Base-by-base conservation (phyloP, 1,140 invertebrate species). In the Anthonomus grandis region DNA sequence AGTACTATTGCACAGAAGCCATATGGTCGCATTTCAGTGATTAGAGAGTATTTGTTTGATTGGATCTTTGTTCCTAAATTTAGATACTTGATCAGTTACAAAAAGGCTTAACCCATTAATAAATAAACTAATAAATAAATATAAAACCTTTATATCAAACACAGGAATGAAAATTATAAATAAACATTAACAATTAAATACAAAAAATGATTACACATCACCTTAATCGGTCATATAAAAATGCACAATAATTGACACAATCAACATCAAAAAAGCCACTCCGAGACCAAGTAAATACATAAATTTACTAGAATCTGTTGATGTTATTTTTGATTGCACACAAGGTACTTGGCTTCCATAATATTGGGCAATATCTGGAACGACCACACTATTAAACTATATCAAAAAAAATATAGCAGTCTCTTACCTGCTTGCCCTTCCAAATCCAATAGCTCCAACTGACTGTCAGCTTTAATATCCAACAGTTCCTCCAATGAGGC, bases 401-500 rank as follows among this genome's bases (percentile, higher is more conserved):
- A 23, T 47, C 5, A 46, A n/a, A 55, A 42, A 36, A 34, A 31
- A 27, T 2, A 31, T 15, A 8, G 45, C 13, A 48, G 17, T 31
- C n/a, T n/a, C 24, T 48, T 57, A 73, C 71, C 71, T 56, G 81
- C 80, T 72, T 84, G 83, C 10, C 80, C 77, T 70, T 89, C 86
- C 5, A 86, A 71, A 63, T 87, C 83, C 63, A 81, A 80, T 52
- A 86, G 71, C 24, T 86, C 78, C 68, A 83, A 80, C 23, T 76
- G 73, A 64, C 83, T 81, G n/a, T 81, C 74, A n/a, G 89, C 77
- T 60, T 81, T 72, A 13, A 90, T 68, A 70, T 87, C 86, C 19
- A 91, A 70, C 37, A 91, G 74, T 69, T 91, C 88, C 65, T 84
- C 78, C 6, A 91, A 79, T 1, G 87, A 85, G 23, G 83, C 77